Evolutionary conservation across 2,113 vertebrate species (phyloP), one percentile per base, ranked within the genome.

Genomic region (Pholis gunnellus): DNA sequence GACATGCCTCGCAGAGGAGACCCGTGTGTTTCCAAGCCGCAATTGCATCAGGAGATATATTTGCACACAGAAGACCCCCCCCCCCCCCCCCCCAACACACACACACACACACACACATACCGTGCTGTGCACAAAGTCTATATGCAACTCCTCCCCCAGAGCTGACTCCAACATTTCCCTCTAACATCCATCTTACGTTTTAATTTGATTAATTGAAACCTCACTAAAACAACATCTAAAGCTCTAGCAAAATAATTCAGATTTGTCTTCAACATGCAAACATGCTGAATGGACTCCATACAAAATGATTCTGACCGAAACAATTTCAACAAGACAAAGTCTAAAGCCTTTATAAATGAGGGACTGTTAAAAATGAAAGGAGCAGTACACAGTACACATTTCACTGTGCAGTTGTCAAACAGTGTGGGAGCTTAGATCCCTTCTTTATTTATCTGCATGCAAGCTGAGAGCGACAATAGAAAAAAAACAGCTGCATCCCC

Each of bases 1-100:
- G 86, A 90, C 91, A 91, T 83, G 86, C 42, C 52, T 90, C 66
- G 46, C 69, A 25, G 76, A 87, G 73, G 84, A 88, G 86, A 90
- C 82, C 79, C 78, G 76, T 42, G 89, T 82, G 87, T 87, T 85
- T 83, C 79, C 78, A 63, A 69, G 63, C 79, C 75, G 82, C 87
- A 84, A 9, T 34, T 84, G 74, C 87, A 91, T 59, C 82, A 74
- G 42, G 42, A 80, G 72, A 75, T 73, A 52, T 36, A 81, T 78
- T 73, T 80, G 76, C 66, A 86, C 71, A 78, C 48, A 88, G n/a
- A 74, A 6, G 31, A 22, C 20, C 13, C 25, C 63, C 22, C 67
- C 66, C n/a, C 29, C 46, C 22, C 18, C 17, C 18, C 18, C 7
- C n/a, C n/a, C n/a, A n/a, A 1, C 38, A 38, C 38, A 6, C 38